phyloP scores from a whole-genome alignment of 2,888 invertebrate species.

The Rambutsinella grinnellia region DNA sequence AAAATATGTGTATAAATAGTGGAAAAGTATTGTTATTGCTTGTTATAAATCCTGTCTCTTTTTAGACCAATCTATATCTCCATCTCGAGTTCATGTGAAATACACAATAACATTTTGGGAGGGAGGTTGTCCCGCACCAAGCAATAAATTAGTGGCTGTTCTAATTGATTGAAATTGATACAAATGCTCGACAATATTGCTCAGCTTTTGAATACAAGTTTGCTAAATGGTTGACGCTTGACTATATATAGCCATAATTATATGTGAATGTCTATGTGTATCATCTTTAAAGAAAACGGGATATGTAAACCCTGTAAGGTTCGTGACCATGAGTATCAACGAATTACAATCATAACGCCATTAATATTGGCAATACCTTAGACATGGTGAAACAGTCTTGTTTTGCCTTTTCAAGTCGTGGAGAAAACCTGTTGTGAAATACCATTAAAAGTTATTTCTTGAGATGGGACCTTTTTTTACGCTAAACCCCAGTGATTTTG shows the following conservation, averaged over 20 bases:
- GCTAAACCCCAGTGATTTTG: slow-evolving; percentile 19
- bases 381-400: background rate
- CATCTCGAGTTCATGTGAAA: background rate
- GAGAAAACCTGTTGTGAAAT: slow-evolving; percentile 52
- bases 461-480: slow-evolving; percentile 8
- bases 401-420: slow-evolving; percentile 36
- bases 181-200: slow-evolving; percentile 3
- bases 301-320: background rate
- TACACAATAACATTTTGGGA: background rate
- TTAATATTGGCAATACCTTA: background rate
- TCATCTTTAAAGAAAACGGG: background rate
- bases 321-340: slow-evolving; percentile 25
- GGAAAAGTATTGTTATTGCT: background rate
- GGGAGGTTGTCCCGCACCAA: slow-evolving; percentile 5
- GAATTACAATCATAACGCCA: too few relatives aligned
- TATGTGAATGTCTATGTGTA: background rate
- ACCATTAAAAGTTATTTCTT: slow-evolving; percentile 19
- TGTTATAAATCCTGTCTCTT: background rate
- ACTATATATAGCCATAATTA: background rate
- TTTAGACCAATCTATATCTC: background rate
- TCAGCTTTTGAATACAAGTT: background rate
- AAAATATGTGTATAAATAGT: background rate
- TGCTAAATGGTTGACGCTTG: background rate
- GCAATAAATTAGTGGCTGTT: slow-evolving; percentile 42
- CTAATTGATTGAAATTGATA: slow-evolving; percentile 59